Percentiles rank a stretch among this genome's conserved stretches.
These are phyloP conservation scores for Amazona guildingii DNA, from an alignment of 2,113 vertebrate species.

Conservation along the genomic window DNA sequence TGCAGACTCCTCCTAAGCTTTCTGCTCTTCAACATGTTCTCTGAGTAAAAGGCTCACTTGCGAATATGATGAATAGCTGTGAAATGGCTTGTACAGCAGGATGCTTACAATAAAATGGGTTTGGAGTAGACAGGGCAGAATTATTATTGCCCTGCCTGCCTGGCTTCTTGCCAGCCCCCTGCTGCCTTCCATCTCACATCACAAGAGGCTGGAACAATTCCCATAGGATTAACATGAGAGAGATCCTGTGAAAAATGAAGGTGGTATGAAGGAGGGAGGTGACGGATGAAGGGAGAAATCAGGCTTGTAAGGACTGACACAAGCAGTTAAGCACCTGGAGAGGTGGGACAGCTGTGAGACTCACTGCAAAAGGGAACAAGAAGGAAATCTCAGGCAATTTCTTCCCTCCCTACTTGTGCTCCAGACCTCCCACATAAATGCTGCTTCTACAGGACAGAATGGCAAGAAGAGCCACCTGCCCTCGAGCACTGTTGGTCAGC, in stretches of 20 bases:
- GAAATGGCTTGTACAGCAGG: not conserved
- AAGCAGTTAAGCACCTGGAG: not conserved
- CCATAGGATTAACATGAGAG: not conserved
- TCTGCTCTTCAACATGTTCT: not conserved
- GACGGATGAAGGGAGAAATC: not conserved
- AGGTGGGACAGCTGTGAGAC: not conserved
- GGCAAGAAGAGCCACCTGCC: not conserved
- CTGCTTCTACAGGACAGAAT: not conserved
- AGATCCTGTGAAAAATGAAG: not conserved
- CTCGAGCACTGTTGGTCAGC: not conserved
- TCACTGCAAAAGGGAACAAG: not conserved
- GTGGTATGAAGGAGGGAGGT: not conserved
- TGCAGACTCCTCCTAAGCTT: not conserved
- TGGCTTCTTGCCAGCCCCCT: constrained; percentile 11
- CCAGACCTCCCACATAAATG: not conserved
- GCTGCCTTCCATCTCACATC: constrained; percentile 13
- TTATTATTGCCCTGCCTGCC: not conserved
- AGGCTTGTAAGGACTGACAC: not conserved
- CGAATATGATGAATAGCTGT: not conserved
- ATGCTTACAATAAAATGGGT: not conserved
- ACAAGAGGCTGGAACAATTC: not conserved
- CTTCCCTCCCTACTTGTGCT: not conserved
- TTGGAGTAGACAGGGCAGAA: not conserved
- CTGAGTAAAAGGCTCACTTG: not conserved
- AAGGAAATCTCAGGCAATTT: not conserved